Base-by-base conservation (phyloP, 2,113 vertebrate genomes). In the Prionailurus viverrinus region DNA sequence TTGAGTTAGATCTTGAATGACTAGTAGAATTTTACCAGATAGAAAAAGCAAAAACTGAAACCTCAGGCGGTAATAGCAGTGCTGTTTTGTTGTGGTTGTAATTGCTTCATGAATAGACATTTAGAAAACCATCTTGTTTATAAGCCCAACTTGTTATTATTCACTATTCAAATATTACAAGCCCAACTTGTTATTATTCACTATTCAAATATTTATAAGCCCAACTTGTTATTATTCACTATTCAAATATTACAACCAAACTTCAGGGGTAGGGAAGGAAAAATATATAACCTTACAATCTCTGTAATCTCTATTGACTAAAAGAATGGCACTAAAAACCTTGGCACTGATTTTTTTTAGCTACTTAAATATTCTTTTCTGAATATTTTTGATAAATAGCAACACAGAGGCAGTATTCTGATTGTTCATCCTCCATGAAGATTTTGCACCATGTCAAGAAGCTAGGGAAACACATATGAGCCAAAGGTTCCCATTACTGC, bases 1-100 rank as follows among this genome's bases (percentile, higher is more conserved):
- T 68, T 79, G 16, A 86, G 41, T 86, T 82, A 41, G 81, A 76
- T 88, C 80, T 82, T 92, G 81, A 95, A 36, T 95, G 36, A 58
- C 79, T 65, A 36, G 53, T 79, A 79, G 41, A 89, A 85, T 36
- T 87, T 91, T 61, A 78, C 76, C 4, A 4, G 91, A 10, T 53
- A 86, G 45, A 39, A 53, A 82, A 82, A 78, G n/a, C 14, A 86
- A 71, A n/a, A 86, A 74, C 33, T 73, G 33, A 58, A 95, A 93
- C 9, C 25, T 3, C 12, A 86, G 36, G 48, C 4, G 66, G 39
- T 0, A 2, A 45, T 39, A 10, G 18, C 61, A 53, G 10, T n/a
- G 7, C 3, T 19, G 0, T 48, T 79, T 45, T 92, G 3, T 92
- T 82, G 51, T 18, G 71, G 29, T 45, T 76, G 36, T 95, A 51